phyloP scores from a whole-genome alignment of 2,797 vertebrate species.

The Catharus ustulatus region DNA sequence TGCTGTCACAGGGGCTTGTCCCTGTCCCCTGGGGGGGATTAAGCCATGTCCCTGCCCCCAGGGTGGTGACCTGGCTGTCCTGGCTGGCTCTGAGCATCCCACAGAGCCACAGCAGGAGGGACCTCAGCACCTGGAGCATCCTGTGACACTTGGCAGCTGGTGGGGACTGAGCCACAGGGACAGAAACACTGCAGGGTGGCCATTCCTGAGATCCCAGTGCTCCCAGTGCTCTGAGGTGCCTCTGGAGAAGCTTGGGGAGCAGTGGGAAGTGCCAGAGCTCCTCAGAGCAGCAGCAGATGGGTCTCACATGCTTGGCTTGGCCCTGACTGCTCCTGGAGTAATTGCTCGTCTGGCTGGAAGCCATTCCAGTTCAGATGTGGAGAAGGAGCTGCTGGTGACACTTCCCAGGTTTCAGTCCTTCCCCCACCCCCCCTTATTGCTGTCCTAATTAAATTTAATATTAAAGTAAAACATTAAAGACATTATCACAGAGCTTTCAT shows the following conservation, averaged over 20 bases:
- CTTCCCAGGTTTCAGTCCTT: constrained; percentile 5
- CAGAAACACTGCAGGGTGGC: background rate
- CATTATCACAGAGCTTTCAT: constrained; percentile 62
- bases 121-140: background rate
- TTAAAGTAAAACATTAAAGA: constrained; percentile 65
- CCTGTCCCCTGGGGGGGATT: background rate
- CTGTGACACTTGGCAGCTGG: background rate
- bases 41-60: background rate
- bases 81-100: background rate
- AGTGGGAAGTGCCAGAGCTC: background rate
- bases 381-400: constrained; percentile 48
- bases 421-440: background rate
- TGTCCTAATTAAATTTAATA: constrained; percentile 73
- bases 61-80: background rate
- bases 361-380: constrained; percentile 63
- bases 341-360: constrained; percentile 68
- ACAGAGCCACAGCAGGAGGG: background rate
- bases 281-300: constrained; percentile 44
- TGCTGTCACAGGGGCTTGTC: background rate
- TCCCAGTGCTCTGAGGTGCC: background rate
- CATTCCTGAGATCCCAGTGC: background rate
- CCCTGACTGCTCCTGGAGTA: constrained; percentile 24
- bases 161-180: background rate
- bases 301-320: constrained; percentile 47
- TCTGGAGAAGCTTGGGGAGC: background rate